Evolutionary conservation across 2,113 vertebrate genomes (phyloP).

Genomic region (Corythornis vintsioides): DNA sequence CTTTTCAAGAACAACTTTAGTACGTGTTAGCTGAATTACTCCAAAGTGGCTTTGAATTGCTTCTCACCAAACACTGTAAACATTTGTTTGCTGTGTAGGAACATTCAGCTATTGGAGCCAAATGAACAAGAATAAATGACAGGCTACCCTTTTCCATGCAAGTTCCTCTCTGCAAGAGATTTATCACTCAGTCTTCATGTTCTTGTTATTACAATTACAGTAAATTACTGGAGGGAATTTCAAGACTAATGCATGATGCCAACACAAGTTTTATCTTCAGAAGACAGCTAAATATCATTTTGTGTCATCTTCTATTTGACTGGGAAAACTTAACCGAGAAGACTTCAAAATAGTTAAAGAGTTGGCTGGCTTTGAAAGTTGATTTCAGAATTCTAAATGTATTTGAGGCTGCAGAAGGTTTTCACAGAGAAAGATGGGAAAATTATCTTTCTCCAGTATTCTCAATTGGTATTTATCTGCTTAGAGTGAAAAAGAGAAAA

Average conservation of each 20-base stretch:
- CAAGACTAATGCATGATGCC: neutral
- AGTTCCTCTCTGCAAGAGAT: neutral
- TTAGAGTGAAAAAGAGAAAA: neutral
- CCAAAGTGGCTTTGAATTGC: neutral
- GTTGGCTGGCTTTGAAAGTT: neutral
- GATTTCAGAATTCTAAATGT: neutral
- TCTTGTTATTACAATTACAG: constrained; percentile 16
- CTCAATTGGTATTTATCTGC: neutral
- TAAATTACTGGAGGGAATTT: constrained; percentile 2
- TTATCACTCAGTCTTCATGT: neutral
- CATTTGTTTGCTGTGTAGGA: neutral
- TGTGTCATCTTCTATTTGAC: neutral
- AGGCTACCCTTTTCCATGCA: neutral
- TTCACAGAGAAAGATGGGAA: neutral
- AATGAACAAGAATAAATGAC: constrained; percentile 12
- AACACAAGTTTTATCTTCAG: constrained; percentile 14
- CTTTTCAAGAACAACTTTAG: neutral
- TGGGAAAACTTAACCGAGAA: neutral
- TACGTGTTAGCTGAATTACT: constrained; percentile 3
- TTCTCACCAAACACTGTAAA: neutral
- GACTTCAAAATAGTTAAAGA: neutral
- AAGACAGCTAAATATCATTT: constrained; percentile 2
- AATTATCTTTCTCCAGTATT: neutral
- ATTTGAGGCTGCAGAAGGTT: neutral
- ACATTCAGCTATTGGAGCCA: neutral